Evolutionary conservation across 2,888 invertebrate genomes (phyloP).

Genomic region (Chydorus sphaericus): DNA sequence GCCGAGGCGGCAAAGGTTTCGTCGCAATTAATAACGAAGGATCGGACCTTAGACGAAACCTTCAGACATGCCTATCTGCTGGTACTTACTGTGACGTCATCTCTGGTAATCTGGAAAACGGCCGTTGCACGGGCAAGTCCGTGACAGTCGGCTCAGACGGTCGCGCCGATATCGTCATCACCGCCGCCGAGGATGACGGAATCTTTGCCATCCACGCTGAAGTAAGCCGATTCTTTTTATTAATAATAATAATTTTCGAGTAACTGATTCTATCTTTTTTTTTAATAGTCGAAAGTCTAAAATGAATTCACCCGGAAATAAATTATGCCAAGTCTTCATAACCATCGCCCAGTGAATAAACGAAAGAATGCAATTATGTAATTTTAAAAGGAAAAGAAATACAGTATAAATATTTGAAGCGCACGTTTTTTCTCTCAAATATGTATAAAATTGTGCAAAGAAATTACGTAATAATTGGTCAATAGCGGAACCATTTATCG

Average conservation of each 20-base stretch:
- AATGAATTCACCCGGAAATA: too few relatives aligned
- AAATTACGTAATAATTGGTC: neutral
- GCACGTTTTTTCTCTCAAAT: too few relatives aligned
- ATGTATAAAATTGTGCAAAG: too few relatives aligned
- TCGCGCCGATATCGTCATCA: constrained; percentile 39
- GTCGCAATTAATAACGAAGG: constrained; percentile 57
- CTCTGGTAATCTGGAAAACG: constrained; percentile 41
- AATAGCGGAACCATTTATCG: neutral
- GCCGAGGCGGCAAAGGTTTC: constrained; percentile 57
- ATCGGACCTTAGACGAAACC: constrained; percentile 39
- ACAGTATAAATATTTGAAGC: too few relatives aligned
- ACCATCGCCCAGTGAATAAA: too few relatives aligned
- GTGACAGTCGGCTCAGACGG: constrained; percentile 44
- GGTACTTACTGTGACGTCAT: constrained; percentile 77
- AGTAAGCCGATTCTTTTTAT: constrained; percentile 3
- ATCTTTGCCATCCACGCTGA: constrained; percentile 12
- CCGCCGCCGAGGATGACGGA: constrained; percentile 31
- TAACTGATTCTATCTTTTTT: neutral
- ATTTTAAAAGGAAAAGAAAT: neutral
- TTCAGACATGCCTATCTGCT: constrained; percentile 48
- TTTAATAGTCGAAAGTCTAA: neutral
- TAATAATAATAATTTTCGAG: neutral
- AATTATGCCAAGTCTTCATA: too few relatives aligned
- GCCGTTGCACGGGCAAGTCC: constrained; percentile 8
- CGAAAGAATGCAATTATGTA: neutral